phyloP scores from a whole-genome alignment of 1,140 invertebrate genomes.

The Stratiolaelaps scimitus region DNA sequence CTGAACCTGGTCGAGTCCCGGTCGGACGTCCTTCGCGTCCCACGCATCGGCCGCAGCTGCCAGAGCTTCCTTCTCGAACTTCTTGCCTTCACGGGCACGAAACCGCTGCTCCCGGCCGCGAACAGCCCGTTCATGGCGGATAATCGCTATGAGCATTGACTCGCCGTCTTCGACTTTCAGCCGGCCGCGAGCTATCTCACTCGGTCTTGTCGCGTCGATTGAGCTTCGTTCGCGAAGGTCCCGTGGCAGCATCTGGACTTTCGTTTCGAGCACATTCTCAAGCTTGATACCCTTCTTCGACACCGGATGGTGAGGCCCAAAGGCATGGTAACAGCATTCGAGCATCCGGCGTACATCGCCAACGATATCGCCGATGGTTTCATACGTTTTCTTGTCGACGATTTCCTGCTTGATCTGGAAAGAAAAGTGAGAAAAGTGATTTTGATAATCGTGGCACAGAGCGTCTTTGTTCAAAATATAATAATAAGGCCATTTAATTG shows the following conservation, averaged over 20 bases:
- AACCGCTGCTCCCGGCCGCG: conserved; percentile 8
- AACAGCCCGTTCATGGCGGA: conserved; percentile 9
- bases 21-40: conserved; percentile 2
- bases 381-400: conserved; percentile 37
- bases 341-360: conserved; percentile 46
- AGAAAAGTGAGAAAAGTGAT: neutral
- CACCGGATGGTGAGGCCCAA: conserved; percentile 44
- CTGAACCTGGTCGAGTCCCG: neutral
- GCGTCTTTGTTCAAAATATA: no score
- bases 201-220: conserved; percentile 16
- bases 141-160: conserved; percentile 21
- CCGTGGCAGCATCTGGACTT: conserved; percentile 43
- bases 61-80: conserved; percentile 25
- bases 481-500: no score
- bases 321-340: conserved; percentile 47
- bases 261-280: conserved; percentile 46
- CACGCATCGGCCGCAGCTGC: conserved; percentile 36
- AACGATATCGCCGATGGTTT: conserved; percentile 43
- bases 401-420: conserved; percentile 20
- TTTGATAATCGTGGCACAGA: no score
- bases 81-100: conserved; percentile 1
- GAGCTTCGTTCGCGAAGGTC: conserved; percentile 34
- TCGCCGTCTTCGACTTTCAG: conserved; percentile 22
- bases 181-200: neutral
- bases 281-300: conserved; percentile 44